A percentile compares a stretch with the other conserved stretches of the same genome.
Evolutionary conservation across 92 coral and sea anemone species (phyloP).

Genomic region (Heliopora coerulea): DNA sequence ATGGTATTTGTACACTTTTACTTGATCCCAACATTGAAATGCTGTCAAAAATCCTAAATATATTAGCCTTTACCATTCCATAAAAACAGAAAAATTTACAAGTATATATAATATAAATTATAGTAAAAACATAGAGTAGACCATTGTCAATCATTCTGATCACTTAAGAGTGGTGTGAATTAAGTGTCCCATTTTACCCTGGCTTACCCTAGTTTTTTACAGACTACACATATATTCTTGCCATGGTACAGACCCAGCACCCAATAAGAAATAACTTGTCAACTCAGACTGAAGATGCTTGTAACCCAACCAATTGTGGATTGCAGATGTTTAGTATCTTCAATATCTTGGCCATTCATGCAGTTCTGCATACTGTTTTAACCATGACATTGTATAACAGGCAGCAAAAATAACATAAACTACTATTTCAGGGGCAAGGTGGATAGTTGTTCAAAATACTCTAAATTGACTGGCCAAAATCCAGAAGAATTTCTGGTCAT

Average conservation of each 20-base stretch:
- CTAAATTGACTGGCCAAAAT: slow-evolving; percentile 47
- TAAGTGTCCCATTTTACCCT: too few species aligned
- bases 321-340: neutral
- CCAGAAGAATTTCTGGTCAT: slow-evolving; percentile 35
- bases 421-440: slow-evolving; percentile 29
- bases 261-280: slow-evolving; percentile 11
- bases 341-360: slow-evolving; percentile 13
- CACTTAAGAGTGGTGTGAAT: too few species aligned
- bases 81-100: too few species aligned
- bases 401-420: slow-evolving; percentile 39
- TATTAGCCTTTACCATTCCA: too few species aligned
- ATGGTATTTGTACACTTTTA: too few species aligned
- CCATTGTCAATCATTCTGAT: too few species aligned
- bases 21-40: too few species aligned
- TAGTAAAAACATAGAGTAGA: too few species aligned
- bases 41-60: too few species aligned
- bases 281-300: neutral
- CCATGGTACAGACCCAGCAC: slow-evolving; percentile 25
- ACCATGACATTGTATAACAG: slow-evolving; percentile 42
- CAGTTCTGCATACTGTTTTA: neutral
- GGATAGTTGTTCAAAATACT: slow-evolving; percentile 44
- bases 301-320: neutral
- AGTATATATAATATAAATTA: too few species aligned
- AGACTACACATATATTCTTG: slow-evolving; percentile 21
- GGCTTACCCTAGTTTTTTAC: too few species aligned